phyloP scores from a whole-genome alignment of 1,140 invertebrate species.

The Tachypleus tridentatus region DNA sequence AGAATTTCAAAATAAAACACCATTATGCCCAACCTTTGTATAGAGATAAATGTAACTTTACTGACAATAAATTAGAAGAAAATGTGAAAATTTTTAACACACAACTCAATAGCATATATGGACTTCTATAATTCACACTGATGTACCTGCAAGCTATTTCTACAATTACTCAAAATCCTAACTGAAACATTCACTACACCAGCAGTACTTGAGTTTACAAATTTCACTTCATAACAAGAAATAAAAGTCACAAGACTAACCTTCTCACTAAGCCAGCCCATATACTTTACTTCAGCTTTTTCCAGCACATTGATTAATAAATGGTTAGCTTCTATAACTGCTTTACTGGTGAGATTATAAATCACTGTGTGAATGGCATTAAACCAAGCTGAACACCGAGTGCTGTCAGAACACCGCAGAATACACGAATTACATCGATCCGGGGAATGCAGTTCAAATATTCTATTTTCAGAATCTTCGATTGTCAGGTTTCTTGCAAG shows the following conservation, averaged over 20 bases:
- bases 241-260: slow-evolving; percentile 16
- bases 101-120: too few relatives aligned
- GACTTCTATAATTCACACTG: too few relatives aligned
- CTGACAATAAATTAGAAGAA: too few relatives aligned
- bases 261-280: slow-evolving; percentile 75
- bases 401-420: slow-evolving; percentile 40
- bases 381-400: slow-evolving; percentile 75
- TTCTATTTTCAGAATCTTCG: slow-evolving; percentile 52
- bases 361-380: slow-evolving; percentile 77
- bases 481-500: slow-evolving; percentile 67
- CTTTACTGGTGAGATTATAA: slow-evolving; percentile 43
- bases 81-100: too few relatives aligned
- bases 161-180: too few relatives aligned
- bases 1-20: too few relatives aligned
- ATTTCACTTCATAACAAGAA: too few relatives aligned
- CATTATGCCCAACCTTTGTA: too few relatives aligned
- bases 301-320: slow-evolving; percentile 46
- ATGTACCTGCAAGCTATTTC: too few relatives aligned
- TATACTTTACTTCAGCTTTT: slow-evolving; percentile 66
- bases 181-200: too few relatives aligned
- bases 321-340: slow-evolving; percentile 45
- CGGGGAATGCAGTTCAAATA: slow-evolving; percentile 74
- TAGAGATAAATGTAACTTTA: too few relatives aligned
- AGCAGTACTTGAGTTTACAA: too few relatives aligned
- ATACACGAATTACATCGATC: slow-evolving; percentile 81